Evolutionary conservation across 2,113 vertebrate species (phyloP).

Genomic region (Nothoprocta pentlandii): DNA sequence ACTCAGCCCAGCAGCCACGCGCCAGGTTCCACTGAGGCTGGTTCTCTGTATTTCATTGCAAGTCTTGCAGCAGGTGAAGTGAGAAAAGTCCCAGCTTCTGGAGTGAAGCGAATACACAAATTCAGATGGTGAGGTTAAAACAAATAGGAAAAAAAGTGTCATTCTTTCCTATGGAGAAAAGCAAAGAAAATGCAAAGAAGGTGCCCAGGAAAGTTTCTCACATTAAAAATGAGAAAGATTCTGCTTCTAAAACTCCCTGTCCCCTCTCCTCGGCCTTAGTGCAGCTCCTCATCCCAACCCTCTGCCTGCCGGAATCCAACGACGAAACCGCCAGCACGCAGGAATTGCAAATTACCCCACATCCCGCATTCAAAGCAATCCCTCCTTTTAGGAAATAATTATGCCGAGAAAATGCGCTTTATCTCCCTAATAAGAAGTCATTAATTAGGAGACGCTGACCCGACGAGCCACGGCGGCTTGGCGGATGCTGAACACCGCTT

Average conservation of each 20-base stretch:
- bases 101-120: not conserved
- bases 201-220: not conserved
- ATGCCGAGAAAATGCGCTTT: slow-evolving; percentile 45
- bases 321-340: not conserved
- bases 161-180: not conserved
- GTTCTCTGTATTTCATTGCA: not conserved
- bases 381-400: slow-evolving; percentile 37
- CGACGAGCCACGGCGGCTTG: slow-evolving; percentile 66
- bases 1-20: not conserved
- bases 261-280: too few species aligned
- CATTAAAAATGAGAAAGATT: not conserved
- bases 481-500: slow-evolving; percentile 74
- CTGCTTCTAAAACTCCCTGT: not conserved
- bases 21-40: not conserved
- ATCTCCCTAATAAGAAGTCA: slow-evolving; percentile 59
- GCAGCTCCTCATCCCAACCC: not conserved
- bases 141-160: not conserved
- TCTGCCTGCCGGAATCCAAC: not conserved
- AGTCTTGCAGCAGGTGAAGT: not conserved
- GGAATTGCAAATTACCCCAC: slow-evolving; percentile 40
- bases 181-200: not conserved
- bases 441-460: slow-evolving; percentile 81
- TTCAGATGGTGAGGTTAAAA: not conserved
- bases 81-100: not conserved
- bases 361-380: not conserved